Evolutionary conservation across 2,797 vertebrate genomes (phyloP).

Genomic region (Denticeps clupeoides): DNA sequence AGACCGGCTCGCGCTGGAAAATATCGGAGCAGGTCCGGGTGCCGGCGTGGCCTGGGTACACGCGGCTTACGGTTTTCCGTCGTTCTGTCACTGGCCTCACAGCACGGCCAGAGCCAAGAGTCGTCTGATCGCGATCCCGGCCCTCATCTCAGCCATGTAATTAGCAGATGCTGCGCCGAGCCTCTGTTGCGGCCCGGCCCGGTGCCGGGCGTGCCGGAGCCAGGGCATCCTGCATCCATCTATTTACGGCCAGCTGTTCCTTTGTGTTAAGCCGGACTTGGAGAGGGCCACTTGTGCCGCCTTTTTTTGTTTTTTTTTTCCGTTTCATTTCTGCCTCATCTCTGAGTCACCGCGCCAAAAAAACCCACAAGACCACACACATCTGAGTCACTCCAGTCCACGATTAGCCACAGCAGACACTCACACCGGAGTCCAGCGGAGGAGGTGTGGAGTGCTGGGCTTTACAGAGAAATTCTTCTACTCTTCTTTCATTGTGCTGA

Average conservation of each 20-base stretch:
- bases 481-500: too few species aligned
- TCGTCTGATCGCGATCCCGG: conserved; percentile 45
- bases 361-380: conserved; percentile 48
- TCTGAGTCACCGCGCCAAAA: conserved; percentile 54
- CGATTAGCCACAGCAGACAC: conserved; percentile 43
- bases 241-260: conserved; percentile 56
- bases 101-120: too few species aligned
- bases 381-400: conserved; percentile 55
- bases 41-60: conserved; percentile 4
- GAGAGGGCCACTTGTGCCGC: conserved; percentile 20
- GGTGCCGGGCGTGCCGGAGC: conserved; percentile 8
- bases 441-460: conserved; percentile 47
- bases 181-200: conserved; percentile 35
- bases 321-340: conserved; percentile 24
- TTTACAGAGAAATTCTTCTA: too few species aligned
- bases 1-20: conserved; percentile 46
- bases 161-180: conserved; percentile 59
- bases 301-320: conserved; percentile 24
- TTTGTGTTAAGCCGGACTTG: conserved; percentile 30
- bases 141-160: conserved; percentile 50
- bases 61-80: conserved; percentile 42
- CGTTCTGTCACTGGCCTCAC: conserved; percentile 10
- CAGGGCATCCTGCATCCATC: conserved; percentile 23
- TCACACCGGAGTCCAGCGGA: conserved; percentile 34
- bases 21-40: neutral